phyloP scores from a whole-genome alignment of 2,113 vertebrate species.

The Menidia beryllina region DNA sequence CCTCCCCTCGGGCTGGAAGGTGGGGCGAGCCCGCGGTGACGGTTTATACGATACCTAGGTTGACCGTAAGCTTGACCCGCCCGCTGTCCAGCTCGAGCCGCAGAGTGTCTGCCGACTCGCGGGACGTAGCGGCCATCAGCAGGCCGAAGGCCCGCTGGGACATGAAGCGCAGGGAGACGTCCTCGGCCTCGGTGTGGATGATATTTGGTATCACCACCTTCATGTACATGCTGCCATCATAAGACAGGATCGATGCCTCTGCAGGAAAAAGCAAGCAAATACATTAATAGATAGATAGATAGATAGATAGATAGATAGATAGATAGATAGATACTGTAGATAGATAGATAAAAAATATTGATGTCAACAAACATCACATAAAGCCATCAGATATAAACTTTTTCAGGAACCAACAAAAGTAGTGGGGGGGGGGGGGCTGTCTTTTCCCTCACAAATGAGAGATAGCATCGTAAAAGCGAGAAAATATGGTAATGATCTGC shows the following conservation, averaged over 20 bases:
- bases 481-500: conserved; percentile 16
- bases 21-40: conserved; percentile 47
- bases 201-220: conserved; percentile 94
- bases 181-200: conserved; percentile 96
- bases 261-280: conserved; percentile 37
- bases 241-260: conserved; percentile 96
- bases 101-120: conserved; percentile 93
- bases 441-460: neutral
- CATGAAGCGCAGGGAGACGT: conserved; percentile 97
- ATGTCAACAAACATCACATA: neutral
- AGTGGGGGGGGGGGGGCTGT: too few species aligned
- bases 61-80: conserved; percentile 96
- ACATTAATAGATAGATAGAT: too few species aligned
- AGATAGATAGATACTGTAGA: too few species aligned
- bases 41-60: conserved; percentile 94
- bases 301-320: too few species aligned
- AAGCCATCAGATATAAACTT: too few species aligned
- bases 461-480: conserved; percentile 1
- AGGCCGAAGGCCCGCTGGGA: conserved; percentile 95
- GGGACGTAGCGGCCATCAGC: conserved; percentile 93
- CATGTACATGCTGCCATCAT: conserved; percentile 98
- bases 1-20: conserved; percentile 38
- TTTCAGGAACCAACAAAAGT: neutral
- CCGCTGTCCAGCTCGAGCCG: conserved; percentile 94
- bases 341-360: too few species aligned